A percentile compares a stretch with the other conserved stretches of the same genome.
Conservation (phyloP, 2,797 vertebrate genomes). For the Notolabrus celidotus region DNA sequence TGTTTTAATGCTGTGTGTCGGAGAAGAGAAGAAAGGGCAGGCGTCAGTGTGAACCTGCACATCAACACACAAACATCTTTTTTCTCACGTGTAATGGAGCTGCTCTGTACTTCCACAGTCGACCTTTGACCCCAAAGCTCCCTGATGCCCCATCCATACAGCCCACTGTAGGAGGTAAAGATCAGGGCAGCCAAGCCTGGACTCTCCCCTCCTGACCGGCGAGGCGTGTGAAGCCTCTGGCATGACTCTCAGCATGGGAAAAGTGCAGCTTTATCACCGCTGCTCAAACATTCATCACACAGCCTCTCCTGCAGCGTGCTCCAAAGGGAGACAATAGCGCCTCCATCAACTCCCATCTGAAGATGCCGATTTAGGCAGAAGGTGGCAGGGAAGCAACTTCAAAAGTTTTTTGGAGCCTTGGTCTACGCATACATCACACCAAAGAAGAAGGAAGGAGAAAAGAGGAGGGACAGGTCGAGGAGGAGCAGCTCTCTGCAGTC, state of each 20-base stretch:
- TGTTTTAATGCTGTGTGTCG: conserved; percentile 28
- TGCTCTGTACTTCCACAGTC: conserved; percentile 41
- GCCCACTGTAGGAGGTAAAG: conserved; percentile 62
- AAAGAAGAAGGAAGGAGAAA: conserved; percentile 29
- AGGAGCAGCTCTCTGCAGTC: conserved; percentile 72
- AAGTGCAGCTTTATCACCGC: conserved; percentile 76
- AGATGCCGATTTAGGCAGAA: conserved; percentile 74
- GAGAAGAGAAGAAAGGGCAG: conserved; percentile 24
- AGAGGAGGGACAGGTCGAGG: conserved; percentile 51
- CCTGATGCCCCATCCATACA: conserved; percentile 61
- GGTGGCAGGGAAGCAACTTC: conserved; percentile 79
- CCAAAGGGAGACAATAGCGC: conserved; percentile 74
- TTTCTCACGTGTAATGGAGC: conserved; percentile 48
- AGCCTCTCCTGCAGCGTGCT: conserved; percentile 61
- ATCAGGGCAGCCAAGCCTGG: conserved; percentile 65
- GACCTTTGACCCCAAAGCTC: conserved; percentile 63
- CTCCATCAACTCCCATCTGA: conserved; percentile 73
- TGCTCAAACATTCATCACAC: conserved; percentile 83
- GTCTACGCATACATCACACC: conserved; percentile 57
- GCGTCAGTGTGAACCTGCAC: conserved; percentile 18
- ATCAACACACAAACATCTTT: conserved; percentile 27
- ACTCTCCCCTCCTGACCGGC: conserved; percentile 67
- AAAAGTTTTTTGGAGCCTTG: conserved; percentile 72
- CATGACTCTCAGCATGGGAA: conserved; percentile 79
- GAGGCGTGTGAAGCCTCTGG: conserved; percentile 77